phyloP scores from a whole-genome alignment of 2,888 invertebrate genomes.

The Plagodis pulveraria region DNA sequence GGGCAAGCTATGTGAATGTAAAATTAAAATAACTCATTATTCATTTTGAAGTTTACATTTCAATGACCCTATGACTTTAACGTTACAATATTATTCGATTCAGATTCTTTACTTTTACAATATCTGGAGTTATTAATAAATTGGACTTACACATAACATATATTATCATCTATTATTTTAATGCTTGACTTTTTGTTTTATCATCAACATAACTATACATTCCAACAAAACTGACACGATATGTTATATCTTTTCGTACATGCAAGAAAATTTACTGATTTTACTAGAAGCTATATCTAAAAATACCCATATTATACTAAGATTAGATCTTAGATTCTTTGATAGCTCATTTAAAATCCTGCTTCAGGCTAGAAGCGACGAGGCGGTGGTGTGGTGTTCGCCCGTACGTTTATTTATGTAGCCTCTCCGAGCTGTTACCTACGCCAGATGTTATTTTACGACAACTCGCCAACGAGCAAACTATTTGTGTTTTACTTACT shows the following conservation, averaged over 20 bases:
- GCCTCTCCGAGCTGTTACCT: slow-evolving; percentile 77
- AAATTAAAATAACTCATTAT: too few species aligned
- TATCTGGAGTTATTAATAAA: slow-evolving; percentile 22
- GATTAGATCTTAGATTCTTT: slow-evolving; percentile 17
- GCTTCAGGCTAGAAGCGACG: slow-evolving; percentile 27
- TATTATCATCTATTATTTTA: too few species aligned
- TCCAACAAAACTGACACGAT: too few species aligned
- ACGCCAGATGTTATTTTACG: slow-evolving; percentile 82
- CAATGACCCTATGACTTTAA: slow-evolving; percentile 33
- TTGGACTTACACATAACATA: slow-evolving; percentile 8
- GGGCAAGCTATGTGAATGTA: too few species aligned
- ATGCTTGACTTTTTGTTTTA: too few species aligned
- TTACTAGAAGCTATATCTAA: neutral
- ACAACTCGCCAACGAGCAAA: slow-evolving; percentile 72
- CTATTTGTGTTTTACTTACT: slow-evolving; percentile 58
- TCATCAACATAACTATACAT: slow-evolving; percentile 27
- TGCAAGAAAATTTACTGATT: too few species aligned
- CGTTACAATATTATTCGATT: slow-evolving; percentile 31
- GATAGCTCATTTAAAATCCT: slow-evolving; percentile 44
- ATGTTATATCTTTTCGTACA: too few species aligned
- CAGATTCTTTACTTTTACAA: slow-evolving; percentile 10
- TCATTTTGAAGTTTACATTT: slow-evolving; percentile 3
- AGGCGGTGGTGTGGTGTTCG: neutral
- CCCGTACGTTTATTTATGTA: slow-evolving; percentile 79
- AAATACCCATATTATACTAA: slow-evolving; percentile 15